Evolutionary conservation across 2,797 vertebrate genomes (phyloP).

Genomic region (Masticophis lateralis): DNA sequence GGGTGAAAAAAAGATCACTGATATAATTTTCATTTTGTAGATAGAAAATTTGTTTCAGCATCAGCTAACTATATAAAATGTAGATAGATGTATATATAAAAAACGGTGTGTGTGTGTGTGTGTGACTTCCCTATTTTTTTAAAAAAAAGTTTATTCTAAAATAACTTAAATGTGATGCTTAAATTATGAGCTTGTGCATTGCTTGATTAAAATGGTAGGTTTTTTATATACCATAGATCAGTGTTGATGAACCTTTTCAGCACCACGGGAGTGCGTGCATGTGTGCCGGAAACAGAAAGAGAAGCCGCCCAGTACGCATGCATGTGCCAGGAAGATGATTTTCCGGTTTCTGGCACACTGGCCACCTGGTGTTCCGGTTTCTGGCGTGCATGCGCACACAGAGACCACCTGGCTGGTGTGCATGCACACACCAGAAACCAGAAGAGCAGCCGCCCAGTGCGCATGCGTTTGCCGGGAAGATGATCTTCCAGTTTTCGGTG

Average conservation of each 20-base stretch:
- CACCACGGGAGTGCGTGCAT: too few species aligned
- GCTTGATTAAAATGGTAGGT: background rate
- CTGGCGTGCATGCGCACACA: fast-evolving
- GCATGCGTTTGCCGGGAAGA: too few species aligned
- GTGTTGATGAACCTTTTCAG: too few species aligned
- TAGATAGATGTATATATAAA: background rate
- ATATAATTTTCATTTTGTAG: background rate
- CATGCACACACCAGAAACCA: fast-evolving
- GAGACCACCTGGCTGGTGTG: too few species aligned
- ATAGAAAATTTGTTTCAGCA: background rate
- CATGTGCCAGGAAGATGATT: too few species aligned
- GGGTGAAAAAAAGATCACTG: background rate
- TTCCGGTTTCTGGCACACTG: too few species aligned
- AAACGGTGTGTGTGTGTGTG: background rate
- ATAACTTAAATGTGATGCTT: background rate
- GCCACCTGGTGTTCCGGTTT: too few species aligned
- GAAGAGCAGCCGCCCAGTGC: too few species aligned
- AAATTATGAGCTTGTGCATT: background rate
- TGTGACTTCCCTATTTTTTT: background rate
- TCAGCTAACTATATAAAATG: background rate
- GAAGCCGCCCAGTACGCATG: too few species aligned
- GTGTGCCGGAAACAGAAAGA: too few species aligned
- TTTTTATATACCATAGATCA: too few species aligned
- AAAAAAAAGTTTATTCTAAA: background rate
- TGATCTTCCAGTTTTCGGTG: fast-evolving